Percentiles rank a stretch among this genome's conserved stretches.
phyloP scores from a whole-genome alignment of 2,797 vertebrate genomes.

The Neosalanx taihuensis region DNA sequence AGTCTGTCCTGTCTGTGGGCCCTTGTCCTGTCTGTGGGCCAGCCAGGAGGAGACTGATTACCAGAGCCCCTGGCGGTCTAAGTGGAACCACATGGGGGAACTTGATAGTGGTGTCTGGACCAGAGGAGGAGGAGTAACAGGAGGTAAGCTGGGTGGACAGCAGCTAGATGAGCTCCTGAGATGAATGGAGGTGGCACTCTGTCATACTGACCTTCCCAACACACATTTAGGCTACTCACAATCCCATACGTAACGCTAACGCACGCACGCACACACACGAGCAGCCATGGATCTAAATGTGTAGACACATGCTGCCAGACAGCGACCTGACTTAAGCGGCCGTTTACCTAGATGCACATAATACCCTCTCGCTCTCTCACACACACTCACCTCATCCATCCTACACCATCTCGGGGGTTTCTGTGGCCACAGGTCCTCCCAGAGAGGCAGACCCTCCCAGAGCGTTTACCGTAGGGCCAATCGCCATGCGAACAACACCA shows the following conservation, averaged over 20 bases:
- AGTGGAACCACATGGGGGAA: conserved; percentile 74
- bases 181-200: conserved; percentile 42
- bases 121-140: conserved; percentile 36
- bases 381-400: conserved; percentile 56
- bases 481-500: conserved; percentile 66
- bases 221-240: conserved; percentile 7
- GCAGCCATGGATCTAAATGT: background rate
- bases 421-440: conserved; percentile 68
- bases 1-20: conserved; percentile 44
- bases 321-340: no score
- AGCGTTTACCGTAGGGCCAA: conserved; percentile 75
- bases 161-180: conserved; percentile 36
- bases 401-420: conserved; percentile 65
- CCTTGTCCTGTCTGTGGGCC: conserved; percentile 44
- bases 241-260: conserved; percentile 8
- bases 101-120: conserved; percentile 57
- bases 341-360: no score
- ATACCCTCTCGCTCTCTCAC: conserved; percentile 6
- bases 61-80: conserved; percentile 59
- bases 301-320: conserved; percentile 13
- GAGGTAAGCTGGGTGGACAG: conserved; percentile 52
- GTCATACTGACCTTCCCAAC: conserved; percentile 28
- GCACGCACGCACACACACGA: background rate
- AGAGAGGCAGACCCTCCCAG: conserved; percentile 66
- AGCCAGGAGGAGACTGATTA: conserved; percentile 27